Percentiles rank a stretch among this genome's conserved stretches.
Evolutionary conservation across 1,140 invertebrate species (phyloP).

Genomic region (Zaprionus africanus): DNA sequence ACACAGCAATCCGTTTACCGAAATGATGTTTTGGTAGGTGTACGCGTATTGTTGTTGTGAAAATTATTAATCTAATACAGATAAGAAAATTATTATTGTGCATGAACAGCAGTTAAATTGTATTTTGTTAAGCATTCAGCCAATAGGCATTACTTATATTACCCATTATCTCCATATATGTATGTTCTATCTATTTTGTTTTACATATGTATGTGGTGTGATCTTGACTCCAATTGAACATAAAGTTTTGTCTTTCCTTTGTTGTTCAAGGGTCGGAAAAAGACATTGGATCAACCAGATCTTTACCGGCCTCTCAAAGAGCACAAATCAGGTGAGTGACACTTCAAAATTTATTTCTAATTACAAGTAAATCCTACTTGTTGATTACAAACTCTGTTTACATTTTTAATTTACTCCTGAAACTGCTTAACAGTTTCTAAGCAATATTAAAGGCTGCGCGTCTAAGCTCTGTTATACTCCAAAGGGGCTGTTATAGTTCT

Average conservation of each 20-base stretch:
- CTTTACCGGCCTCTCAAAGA: slow-evolving; percentile 86
- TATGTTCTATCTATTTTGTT: not conserved
- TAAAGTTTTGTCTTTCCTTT: slow-evolving; percentile 85
- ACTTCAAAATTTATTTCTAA: not conserved
- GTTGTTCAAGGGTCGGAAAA: slow-evolving; percentile 85
- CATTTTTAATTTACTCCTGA: too few relatives aligned
- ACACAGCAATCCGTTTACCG: slow-evolving; percentile 55
- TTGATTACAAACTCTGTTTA: too few relatives aligned
- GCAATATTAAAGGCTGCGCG: not conserved
- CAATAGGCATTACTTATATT: too few relatives aligned
- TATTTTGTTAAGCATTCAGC: too few relatives aligned
- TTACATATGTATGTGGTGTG: not conserved
- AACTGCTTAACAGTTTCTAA: not conserved
- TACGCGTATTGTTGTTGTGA: not conserved
- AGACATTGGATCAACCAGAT: slow-evolving; percentile 86
- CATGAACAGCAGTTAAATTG: too few relatives aligned
- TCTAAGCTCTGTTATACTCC: not conserved
- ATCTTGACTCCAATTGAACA: not conserved
- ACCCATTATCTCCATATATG: not conserved
- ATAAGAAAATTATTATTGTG: not conserved
- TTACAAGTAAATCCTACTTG: too few relatives aligned
- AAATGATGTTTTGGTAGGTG: slow-evolving; percentile 65
- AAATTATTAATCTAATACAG: not conserved
- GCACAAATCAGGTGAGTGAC: slow-evolving; percentile 84
- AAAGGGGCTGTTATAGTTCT: not conserved